Base-by-base conservation (phyloP, 2,113 vertebrate genomes). In the Rana temporaria region DNA sequence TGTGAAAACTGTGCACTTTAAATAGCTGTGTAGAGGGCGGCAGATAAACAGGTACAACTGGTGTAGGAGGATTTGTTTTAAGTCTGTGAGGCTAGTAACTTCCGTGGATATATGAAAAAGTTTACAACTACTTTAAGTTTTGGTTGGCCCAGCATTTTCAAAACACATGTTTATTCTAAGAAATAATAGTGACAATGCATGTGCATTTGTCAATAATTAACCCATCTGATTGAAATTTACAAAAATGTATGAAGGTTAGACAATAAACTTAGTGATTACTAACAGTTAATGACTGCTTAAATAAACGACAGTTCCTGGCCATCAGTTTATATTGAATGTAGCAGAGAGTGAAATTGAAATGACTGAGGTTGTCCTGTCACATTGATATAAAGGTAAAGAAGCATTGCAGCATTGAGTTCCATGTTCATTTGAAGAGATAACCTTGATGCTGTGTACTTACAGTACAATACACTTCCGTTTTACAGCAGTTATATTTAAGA, bases 331-430 rank as follows among this genome's bases (percentile, higher is more conserved):
- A 60, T 75, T 75, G 72, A 75, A 62, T 75, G 30, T 60, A 75
- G 57, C 72, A 75, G 56, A 75, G 72, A 60, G 72, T 75, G 72
- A 75, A 75, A 75, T 75, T 60, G 32, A 62, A 75, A 62, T 38
- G 56, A 60, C 71, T 74, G 26, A 60, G 69, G 48, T 71, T 71
- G 72, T 75, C 72, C 57, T 75, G 17, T 75, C 38, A 20, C 71
- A 74, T 34, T 74, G 71, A 38, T 38, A 75, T 26, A 53, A 48
- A 71, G 32, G 72, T 75, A 75, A 75, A 74, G 32, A 34, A 75
- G 19, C 72, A 75, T 75, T 22, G 30, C 32, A 75, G 19, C 6
- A 6, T 15, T 22, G 32, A 32, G 19, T 56, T 42, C 20, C 20
- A 42, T 20, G 22, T 72, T 38, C 12, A 15, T 75, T 14, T 17